Evolutionary conservation across 2,888 invertebrate species (phyloP).

Genomic region (Trypoxylon attenuatum): DNA sequence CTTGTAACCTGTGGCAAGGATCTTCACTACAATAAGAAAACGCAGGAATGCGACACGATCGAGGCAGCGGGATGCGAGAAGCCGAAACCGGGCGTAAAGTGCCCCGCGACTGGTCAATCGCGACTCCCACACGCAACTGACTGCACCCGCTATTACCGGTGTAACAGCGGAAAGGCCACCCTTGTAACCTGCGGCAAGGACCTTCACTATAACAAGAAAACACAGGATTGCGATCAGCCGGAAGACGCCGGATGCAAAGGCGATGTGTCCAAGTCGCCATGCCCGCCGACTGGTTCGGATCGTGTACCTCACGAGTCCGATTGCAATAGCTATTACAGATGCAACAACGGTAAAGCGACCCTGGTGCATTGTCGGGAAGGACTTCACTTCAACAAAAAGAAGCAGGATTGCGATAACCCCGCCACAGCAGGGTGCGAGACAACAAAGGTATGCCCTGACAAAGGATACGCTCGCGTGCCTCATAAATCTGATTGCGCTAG

Average conservation of each 20-base stretch:
- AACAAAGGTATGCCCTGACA: no score
- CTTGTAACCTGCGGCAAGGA: not conserved
- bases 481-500: slow-evolving; percentile 46
- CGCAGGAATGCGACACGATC: not conserved
- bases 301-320: not conserved
- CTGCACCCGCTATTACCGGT: not conserved
- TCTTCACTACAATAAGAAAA: not conserved
- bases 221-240: not conserved
- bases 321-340: not conserved
- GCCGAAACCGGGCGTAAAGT: not conserved
- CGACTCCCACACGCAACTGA: not conserved
- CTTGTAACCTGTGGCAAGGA: not conserved
- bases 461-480: slow-evolving; percentile 2
- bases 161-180: not conserved
- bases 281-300: no score
- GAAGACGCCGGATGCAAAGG: not conserved
- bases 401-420: not conserved
- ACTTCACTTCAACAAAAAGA: not conserved
- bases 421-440: not conserved
- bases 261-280: no score
- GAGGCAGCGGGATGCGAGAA: not conserved
- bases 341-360: not conserved
- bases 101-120: not conserved
- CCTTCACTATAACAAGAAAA: not conserved
- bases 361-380: not conserved